Evolutionary conservation across 2,888 invertebrate species (phyloP).

Genomic region (Eristalinus aeneus): DNA sequence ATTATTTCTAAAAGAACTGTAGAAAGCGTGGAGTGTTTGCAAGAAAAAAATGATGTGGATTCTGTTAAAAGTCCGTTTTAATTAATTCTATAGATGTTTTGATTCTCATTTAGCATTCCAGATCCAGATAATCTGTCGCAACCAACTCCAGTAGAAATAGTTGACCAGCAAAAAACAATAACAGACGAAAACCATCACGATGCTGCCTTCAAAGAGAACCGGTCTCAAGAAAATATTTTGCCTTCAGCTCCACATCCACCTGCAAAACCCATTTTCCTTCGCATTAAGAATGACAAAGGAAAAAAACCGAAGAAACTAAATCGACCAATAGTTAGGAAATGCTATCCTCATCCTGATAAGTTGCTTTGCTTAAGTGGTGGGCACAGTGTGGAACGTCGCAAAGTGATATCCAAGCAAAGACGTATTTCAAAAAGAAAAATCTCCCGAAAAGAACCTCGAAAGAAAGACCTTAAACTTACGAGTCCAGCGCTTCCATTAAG

Average conservation of each 20-base stretch:
- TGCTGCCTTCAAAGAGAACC: background rate
- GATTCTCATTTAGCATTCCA: background rate
- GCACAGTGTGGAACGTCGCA: background rate
- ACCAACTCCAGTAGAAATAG: background rate
- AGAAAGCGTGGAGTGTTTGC: background rate
- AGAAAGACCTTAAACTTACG: slow-evolving; percentile 79
- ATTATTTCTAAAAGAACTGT: slow-evolving; percentile 2
- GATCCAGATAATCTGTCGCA: background rate
- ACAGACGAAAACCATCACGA: background rate
- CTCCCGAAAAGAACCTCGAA: background rate
- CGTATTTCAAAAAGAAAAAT: background rate
- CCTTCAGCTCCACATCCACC: background rate
- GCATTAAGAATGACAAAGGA: slow-evolving; percentile 12
- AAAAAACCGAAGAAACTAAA: background rate
- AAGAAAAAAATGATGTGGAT: background rate
- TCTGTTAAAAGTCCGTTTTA: background rate
- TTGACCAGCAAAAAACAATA: background rate
- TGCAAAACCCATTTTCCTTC: slow-evolving; percentile 43
- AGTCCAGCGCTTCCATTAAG: slow-evolving; percentile 83
- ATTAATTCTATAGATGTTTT: background rate
- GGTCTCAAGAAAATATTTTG: background rate
- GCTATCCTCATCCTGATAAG: slow-evolving; percentile 47
- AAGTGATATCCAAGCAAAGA: background rate
- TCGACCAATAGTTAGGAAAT: slow-evolving; percentile 44
- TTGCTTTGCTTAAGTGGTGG: slow-evolving; percentile 15